A percentile compares a stretch with the other conserved stretches of the same genome.
Evolutionary conservation across 2,888 invertebrate genomes (phyloP).

Genomic region (Listrodromus nycthemerus): DNA sequence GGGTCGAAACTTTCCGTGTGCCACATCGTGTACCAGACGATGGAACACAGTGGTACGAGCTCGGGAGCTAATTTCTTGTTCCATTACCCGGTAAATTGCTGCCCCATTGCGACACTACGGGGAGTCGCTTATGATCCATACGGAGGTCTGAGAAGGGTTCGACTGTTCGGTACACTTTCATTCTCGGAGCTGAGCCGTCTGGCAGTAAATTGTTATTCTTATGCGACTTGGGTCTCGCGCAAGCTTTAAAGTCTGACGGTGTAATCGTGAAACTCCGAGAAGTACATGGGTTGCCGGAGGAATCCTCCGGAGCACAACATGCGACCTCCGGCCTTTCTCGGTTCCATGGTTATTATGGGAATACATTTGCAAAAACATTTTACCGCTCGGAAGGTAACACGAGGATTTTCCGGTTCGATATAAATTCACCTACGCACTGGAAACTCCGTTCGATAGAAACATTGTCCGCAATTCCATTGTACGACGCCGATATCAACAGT

Average conservation of each 20-base stretch:
- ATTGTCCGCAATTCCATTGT: background rate
- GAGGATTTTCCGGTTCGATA: background rate
- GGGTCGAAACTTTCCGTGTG: constrained; percentile 26
- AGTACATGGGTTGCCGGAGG: background rate
- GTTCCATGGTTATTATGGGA: constrained; percentile 4
- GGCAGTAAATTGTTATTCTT: constrained; percentile 15
- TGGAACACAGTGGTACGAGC: constrained; percentile 17
- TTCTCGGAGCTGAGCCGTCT: background rate
- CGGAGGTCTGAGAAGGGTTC: constrained; percentile 24
- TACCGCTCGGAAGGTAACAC: background rate
- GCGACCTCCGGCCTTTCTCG: background rate
- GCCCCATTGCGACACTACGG: constrained; percentile 47
- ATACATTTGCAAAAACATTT: constrained; percentile 4
- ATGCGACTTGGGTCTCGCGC: constrained; percentile 2
- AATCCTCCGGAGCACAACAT: background rate
- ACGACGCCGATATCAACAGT: background rate
- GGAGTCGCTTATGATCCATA: constrained; percentile 40
- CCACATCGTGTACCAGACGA: constrained; percentile 14
- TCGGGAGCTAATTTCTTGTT: constrained; percentile 67
- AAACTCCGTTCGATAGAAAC: background rate
- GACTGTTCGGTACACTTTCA: background rate
- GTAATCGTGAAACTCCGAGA: constrained; percentile 32
- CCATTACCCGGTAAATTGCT: constrained; percentile 68
- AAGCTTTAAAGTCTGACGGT: background rate
- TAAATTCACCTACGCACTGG: background rate